phyloP scores from a whole-genome alignment of 2,113 vertebrate species.

The Fregetta grallaria region DNA sequence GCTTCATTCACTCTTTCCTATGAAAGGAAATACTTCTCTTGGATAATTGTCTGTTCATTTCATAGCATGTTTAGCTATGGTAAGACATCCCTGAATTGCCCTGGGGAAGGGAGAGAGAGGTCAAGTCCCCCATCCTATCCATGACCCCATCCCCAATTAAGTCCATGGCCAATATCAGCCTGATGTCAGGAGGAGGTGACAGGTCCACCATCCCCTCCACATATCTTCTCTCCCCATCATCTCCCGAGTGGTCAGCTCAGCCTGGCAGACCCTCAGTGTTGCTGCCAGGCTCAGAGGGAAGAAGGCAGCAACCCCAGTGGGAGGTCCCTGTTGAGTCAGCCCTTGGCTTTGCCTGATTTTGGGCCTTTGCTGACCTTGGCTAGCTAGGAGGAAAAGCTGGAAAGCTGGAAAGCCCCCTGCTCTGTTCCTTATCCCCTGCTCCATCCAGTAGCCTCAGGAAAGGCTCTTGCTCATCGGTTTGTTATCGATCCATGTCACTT shows the following conservation, averaged over 20 bases:
- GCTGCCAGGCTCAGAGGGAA: neutral
- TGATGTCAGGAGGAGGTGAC: neutral
- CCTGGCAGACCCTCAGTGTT: neutral
- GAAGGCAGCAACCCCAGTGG: rapidly evolving
- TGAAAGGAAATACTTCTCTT: neutral
- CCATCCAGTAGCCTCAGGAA: neutral
- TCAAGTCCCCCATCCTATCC: neutral
- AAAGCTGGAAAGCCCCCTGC: neutral
- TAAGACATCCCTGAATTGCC: neutral
- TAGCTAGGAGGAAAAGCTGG: neutral
- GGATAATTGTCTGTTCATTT: neutral
- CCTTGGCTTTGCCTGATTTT: neutral
- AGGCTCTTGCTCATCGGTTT: neutral
- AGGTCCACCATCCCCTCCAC: neutral
- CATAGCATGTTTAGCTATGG: neutral
- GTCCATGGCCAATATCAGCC: neutral
- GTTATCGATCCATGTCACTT: neutral
- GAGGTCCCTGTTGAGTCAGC: neutral
- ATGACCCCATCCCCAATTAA: neutral
- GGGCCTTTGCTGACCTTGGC: neutral
- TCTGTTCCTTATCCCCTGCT: neutral
- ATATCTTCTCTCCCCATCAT: neutral
- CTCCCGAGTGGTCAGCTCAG: neutral
- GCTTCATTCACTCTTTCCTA: neutral
- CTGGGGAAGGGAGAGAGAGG: neutral